These are phyloP conservation scores for Progne subis DNA, from an alignment of 2,113 vertebrate species.

Conservation along the genomic window DNA sequence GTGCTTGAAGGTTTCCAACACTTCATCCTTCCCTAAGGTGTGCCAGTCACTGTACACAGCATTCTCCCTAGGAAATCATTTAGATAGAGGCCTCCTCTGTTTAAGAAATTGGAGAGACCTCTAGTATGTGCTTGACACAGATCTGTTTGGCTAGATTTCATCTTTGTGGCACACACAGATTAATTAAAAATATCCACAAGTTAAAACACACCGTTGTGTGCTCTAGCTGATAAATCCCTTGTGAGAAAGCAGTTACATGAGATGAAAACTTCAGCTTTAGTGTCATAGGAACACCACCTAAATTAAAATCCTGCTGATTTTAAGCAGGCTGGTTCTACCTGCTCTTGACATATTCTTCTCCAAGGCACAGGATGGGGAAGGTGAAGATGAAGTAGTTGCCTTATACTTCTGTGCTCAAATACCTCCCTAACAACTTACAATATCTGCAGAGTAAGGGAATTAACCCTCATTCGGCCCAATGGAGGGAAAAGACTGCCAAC, in stretches of 20 bases:
- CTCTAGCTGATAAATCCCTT: neutral
- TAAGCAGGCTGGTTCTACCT: neutral
- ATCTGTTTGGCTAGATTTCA: neutral
- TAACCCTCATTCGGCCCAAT: neutral
- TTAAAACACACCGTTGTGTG: neutral
- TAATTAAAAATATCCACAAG: neutral
- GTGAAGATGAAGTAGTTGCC: neutral
- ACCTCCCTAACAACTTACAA: neutral
- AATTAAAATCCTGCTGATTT: neutral
- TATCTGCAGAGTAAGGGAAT: neutral
- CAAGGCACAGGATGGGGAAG: neutral
- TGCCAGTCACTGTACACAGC: rapidly evolving
- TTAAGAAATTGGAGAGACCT: neutral
- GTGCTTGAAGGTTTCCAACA: rapidly evolving
- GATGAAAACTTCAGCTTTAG: neutral
- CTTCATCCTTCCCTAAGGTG: neutral
- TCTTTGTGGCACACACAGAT: neutral
- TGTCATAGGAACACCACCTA: neutral
- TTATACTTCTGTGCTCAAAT: neutral
- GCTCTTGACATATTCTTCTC: no score
- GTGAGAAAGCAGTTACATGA: neutral
- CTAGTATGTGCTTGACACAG: neutral
- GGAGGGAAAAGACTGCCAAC: no score
- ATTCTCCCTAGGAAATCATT: neutral
- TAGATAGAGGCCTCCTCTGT: neutral